Evolutionary conservation across 2,888 invertebrate species (phyloP).

Genomic region (Torymus texanus): DNA sequence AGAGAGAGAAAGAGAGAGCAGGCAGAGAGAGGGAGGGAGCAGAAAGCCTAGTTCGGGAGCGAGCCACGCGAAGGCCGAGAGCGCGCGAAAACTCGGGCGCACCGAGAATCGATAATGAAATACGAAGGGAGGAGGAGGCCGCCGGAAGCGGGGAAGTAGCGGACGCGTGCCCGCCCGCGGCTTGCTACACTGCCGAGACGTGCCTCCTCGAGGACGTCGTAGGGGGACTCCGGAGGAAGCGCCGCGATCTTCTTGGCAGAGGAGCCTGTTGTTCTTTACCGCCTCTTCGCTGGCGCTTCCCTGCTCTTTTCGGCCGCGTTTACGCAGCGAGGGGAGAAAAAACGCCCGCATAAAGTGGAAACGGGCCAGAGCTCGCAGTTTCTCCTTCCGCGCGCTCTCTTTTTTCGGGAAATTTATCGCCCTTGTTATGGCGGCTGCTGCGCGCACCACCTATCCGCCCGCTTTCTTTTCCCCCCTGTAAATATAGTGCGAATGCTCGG

Average conservation of each 20-base stretch:
- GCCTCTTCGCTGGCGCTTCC: neutral
- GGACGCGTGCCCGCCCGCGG: neutral
- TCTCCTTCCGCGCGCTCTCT: neutral
- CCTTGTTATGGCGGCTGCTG: neutral
- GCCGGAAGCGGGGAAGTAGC: neutral
- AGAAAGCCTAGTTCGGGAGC: slow-evolving; percentile 14
- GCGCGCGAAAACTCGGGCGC: slow-evolving; percentile 37
- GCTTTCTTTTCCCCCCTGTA: neutral
- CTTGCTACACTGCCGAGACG: slow-evolving; percentile 15
- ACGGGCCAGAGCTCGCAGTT: neutral
- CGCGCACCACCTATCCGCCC: neutral
- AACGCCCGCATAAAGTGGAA: neutral
- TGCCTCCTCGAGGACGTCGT: slow-evolving; percentile 13
- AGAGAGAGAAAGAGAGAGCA: neutral
- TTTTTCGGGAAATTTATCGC: slow-evolving; percentile 7
- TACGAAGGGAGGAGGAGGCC: slow-evolving; percentile 14
- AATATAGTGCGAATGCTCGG: neutral
- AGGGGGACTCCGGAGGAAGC: slow-evolving; percentile 13
- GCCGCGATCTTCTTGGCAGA: slow-evolving; percentile 32
- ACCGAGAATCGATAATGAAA: slow-evolving; percentile 43
- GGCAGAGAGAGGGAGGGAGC: neutral
- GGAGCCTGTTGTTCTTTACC: neutral
- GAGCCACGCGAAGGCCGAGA: slow-evolving; percentile 41
- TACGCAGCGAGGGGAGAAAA: neutral
- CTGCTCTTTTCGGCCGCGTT: neutral